phyloP scores from a whole-genome alignment of 2,888 invertebrate species.

The Cancer borealis region DNA sequence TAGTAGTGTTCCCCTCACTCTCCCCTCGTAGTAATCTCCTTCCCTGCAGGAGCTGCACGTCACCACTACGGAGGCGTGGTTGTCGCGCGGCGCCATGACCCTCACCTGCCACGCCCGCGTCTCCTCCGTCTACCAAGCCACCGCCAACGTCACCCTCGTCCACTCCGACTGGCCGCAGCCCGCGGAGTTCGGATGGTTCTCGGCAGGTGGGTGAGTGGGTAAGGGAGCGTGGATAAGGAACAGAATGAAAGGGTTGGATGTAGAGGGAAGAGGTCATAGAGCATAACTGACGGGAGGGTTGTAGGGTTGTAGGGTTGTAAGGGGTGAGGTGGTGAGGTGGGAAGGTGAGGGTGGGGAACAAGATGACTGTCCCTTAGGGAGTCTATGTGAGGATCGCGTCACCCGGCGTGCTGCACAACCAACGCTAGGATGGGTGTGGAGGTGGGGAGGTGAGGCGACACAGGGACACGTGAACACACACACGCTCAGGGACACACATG shows the following conservation, averaged over 20 bases:
- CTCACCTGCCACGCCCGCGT: constrained; percentile 56
- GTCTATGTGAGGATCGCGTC: neutral
- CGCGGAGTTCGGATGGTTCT: constrained; percentile 60
- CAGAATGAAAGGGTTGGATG: neutral
- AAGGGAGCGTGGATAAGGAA: neutral
- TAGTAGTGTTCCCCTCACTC: neutral
- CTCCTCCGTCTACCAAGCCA: constrained; percentile 58
- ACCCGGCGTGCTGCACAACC: neutral
- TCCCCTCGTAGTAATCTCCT: neutral
- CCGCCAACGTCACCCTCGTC: constrained; percentile 59
- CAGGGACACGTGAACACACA: neutral
- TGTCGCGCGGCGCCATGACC: constrained; percentile 55
- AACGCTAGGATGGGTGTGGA: neutral
- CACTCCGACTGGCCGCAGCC: constrained; percentile 59
- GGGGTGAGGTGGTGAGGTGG: neutral
- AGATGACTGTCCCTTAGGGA: neutral
- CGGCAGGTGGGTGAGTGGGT: constrained; percentile 27
- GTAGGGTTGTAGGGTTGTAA: no score
- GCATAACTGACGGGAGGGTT: neutral
- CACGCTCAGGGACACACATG: neutral
- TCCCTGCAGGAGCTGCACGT: constrained; percentile 32
- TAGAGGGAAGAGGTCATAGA: neutral
- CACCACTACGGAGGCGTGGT: constrained; percentile 48
- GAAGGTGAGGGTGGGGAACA: neutral
- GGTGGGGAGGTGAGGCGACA: neutral